Evolutionary conservation across 1,140 invertebrate genomes (phyloP).

Genomic region (Drosophila pachea): DNA sequence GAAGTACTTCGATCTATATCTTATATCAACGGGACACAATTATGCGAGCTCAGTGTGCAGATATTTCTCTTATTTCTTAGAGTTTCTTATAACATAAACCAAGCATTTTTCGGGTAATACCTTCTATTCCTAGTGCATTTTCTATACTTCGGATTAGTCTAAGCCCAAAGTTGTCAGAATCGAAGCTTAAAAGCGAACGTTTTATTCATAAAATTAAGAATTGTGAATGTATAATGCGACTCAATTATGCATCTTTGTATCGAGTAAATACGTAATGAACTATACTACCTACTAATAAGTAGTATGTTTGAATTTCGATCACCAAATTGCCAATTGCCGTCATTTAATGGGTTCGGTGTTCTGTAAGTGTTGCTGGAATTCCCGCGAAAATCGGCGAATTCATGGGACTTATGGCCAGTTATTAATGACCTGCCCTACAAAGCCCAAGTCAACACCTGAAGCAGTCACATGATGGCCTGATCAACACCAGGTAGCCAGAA

Average conservation of each 20-base stretch:
- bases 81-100: background rate
- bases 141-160: slow-evolving; percentile 13
- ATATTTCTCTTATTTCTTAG: background rate
- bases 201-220: slow-evolving; percentile 12
- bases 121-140: slow-evolving; percentile 33
- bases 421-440: slow-evolving; percentile 72
- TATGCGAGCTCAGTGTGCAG: slow-evolving; percentile 18
- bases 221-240: slow-evolving; percentile 36
- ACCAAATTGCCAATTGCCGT: no score
- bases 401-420: slow-evolving; percentile 48
- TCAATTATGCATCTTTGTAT: slow-evolving; percentile 55
- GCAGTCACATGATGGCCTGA: no score
- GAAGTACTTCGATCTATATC: slow-evolving; percentile 1
- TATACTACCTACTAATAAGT: slow-evolving; percentile 60
- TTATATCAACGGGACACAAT: background rate
- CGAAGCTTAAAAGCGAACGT: background rate
- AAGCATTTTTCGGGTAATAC: slow-evolving; percentile 19
- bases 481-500: slow-evolving; percentile 39
- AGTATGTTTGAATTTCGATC: slow-evolving; percentile 51
- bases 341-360: background rate
- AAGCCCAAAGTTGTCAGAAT: slow-evolving; percentile 9
- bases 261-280: slow-evolving; percentile 73
- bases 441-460: slow-evolving; percentile 53
- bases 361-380: slow-evolving; percentile 41
- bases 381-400: slow-evolving; percentile 49